phyloP scores from a whole-genome alignment of 2,888 invertebrate genomes.

The Pseudoips prasinana region DNA sequence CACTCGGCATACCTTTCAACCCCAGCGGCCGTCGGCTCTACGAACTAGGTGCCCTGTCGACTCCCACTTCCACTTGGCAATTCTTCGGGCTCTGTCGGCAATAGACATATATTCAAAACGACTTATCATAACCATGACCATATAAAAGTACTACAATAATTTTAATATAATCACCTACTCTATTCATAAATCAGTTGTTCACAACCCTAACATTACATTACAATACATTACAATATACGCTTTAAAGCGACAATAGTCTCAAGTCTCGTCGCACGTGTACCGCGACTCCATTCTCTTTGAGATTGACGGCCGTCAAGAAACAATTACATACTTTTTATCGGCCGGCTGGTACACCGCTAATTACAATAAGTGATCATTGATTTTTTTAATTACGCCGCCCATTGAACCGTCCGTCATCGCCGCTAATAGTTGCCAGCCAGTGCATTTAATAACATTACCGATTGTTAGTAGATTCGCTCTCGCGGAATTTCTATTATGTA shows the following conservation, averaged over 20 bases:
- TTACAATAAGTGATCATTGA: conserved; percentile 78
- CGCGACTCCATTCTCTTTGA: conserved; percentile 36
- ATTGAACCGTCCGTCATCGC: conserved; percentile 72
- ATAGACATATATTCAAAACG: too few species aligned
- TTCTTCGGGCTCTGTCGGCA: too few species aligned
- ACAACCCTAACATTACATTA: too few species aligned
- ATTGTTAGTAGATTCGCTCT: conserved; percentile 61
- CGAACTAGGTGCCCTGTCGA: too few species aligned
- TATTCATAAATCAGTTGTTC: conserved; percentile 27
- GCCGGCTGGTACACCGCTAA: conserved; percentile 69
- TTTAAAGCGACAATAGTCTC: conserved; percentile 9
- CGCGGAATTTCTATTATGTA: conserved; percentile 70
- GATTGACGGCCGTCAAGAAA: conserved; percentile 69
- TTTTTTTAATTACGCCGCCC: conserved; percentile 75
- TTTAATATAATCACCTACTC: conserved; percentile 29
- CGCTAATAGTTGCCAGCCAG: conserved; percentile 78
- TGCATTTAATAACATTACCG: conserved; percentile 70
- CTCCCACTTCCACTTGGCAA: too few species aligned
- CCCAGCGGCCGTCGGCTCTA: too few species aligned
- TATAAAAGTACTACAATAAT: conserved; percentile 19
- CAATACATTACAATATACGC: too few species aligned
- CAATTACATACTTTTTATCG: conserved; percentile 74
- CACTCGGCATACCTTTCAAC: too few species aligned
- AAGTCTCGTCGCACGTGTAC: conserved; percentile 47
- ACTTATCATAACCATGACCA: conserved; percentile 6